These are phyloP conservation scores for Holotrichia oblita DNA, from an alignment of 1,140 invertebrate species.

Conservation along the genomic window DNA sequence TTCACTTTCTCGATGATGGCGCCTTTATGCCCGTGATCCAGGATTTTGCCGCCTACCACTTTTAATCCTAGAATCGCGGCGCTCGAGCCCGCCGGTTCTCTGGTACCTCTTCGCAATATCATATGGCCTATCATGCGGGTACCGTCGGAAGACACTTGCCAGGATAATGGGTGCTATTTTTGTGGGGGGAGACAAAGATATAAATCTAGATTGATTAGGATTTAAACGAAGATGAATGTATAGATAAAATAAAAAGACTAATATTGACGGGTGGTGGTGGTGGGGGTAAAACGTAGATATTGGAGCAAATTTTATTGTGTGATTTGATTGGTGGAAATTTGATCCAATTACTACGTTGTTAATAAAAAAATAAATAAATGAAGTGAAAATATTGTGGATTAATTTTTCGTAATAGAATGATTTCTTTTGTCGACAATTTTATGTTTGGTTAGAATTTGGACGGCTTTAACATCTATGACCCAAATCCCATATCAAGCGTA, in stretches of 20 bases:
- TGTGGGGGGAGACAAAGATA: conserved; percentile 42
- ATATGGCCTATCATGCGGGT: conserved; percentile 94
- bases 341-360: background rate
- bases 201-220: background rate
- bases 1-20: conserved; percentile 98
- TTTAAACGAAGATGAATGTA: background rate
- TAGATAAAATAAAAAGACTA: background rate
- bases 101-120: conserved; percentile 86
- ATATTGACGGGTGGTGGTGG: no score
- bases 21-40: conserved; percentile 80
- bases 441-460: no score
- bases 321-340: no score
- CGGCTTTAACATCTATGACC: no score
- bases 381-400: conserved; percentile 13
- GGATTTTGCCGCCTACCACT: conserved; percentile 88
- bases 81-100: conserved; percentile 70
- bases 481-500: no score
- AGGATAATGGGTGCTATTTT: conserved; percentile 88
- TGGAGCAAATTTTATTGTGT: no score
- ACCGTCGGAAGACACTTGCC: conserved; percentile 93
- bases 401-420: background rate
- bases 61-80: conserved; percentile 89
- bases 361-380: background rate
- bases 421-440: no score
- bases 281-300: no score